phyloP scores from a whole-genome alignment of 1,140 invertebrate species.

The Pogonomyrmex californicus region DNA sequence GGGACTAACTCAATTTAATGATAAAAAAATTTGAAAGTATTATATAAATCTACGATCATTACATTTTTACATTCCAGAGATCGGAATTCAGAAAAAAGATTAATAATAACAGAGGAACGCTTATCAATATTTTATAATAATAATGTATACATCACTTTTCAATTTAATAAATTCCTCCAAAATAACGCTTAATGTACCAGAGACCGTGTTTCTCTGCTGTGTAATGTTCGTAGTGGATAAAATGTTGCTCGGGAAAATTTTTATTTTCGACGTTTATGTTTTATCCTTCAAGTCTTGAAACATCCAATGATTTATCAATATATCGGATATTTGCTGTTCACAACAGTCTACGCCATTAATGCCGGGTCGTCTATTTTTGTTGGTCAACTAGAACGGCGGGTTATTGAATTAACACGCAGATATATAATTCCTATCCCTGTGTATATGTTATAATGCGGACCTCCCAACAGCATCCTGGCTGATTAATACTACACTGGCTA shows the following conservation, averaged over 20 bases:
- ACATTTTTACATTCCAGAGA: not conserved
- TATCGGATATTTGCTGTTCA: not conserved
- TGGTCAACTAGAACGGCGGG: constrained; percentile 51
- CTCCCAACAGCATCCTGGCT: constrained; percentile 55
- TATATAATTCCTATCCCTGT: constrained; percentile 65
- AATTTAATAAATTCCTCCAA: not conserved
- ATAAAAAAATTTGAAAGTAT: not conserved
- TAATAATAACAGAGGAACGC: not conserved
- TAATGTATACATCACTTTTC: not conserved
- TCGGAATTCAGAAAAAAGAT: not conserved
- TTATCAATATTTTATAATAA: not conserved
- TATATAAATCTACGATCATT: not conserved
- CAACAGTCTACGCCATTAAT: constrained; percentile 53
- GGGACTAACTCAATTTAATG: not conserved
- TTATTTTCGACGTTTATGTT: not conserved
- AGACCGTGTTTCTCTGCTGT: not conserved
- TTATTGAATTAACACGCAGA: constrained; percentile 67
- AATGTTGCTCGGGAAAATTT: not conserved
- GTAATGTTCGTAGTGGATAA: not conserved
- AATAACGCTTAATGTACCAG: not conserved
- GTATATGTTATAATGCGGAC: constrained; percentile 66
- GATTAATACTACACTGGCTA: constrained; percentile 67
- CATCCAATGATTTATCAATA: not conserved
- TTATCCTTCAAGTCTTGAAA: not conserved
- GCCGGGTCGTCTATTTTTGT: constrained; percentile 52